Evolutionary conservation across 2,113 vertebrate genomes (phyloP), one percentile per base, ranked within the genome.

Genomic region (Gracilinanus agilis): DNA sequence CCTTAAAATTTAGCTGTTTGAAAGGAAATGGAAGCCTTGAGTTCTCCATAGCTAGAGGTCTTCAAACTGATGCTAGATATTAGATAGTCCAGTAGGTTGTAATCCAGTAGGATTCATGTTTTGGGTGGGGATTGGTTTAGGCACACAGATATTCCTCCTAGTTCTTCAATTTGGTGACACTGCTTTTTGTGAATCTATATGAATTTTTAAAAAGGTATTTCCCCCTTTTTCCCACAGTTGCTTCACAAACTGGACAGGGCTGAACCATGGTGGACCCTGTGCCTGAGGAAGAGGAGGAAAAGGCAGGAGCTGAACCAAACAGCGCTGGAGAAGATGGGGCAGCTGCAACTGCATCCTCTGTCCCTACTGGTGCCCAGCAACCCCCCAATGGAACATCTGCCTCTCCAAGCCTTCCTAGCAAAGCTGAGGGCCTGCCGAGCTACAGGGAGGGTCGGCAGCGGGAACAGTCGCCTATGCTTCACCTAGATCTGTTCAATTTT

Each of bases 401-500:
- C 40, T 92, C 89, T 0, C 56, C 97, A 0, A 58, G 89, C 7
- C 88, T 10, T 25, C 83, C 97, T 40, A 44, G 53, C 53, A 98
- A 97, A n/a, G 93, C 92, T 0, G 93, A 98, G 44, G 93, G 88
- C 54, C 91, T 98, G 49, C 24, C 92, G 40, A 93, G 95, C 53
- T 90, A 97, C 24, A 92, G 94, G 90, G 95, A 98, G 94, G 90
- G 98, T 90, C 97, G 96, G 9, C 98, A 97, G 21, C 92, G 97
- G 29, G 98, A 99, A 94, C 98, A 98, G 56, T 98, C 99, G 19
- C 99, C 99, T 3, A 98, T 99, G 97, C 90, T 99, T 96, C 99
- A 99, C 97, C 98, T 99, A 97, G 99, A 99, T 95, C 99, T 99
- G 90, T 99, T 99, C 98, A 99, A 99, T 98, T 99, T 99, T 93